A percentile compares a stretch with the other conserved stretches of the same genome.
Conservation (phyloP, 2,113 vertebrate genomes). For the Dendrocopos noguchii region DNA sequence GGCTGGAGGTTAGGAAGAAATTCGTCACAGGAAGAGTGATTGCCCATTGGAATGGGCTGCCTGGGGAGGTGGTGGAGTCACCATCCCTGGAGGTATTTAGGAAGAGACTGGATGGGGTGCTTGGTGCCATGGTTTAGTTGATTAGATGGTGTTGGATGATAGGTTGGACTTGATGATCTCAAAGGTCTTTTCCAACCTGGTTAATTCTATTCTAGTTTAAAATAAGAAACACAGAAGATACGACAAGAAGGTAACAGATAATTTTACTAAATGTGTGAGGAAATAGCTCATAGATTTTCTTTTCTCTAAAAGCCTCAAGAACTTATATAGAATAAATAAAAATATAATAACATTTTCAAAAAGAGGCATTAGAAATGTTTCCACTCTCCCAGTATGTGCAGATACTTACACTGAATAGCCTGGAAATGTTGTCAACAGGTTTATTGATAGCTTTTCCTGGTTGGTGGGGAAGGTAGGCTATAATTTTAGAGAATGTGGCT, state of each 20-base stretch:
- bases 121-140: too few species aligned
- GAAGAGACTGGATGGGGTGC: too few species aligned
- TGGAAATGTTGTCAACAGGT: neutral
- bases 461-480: neutral
- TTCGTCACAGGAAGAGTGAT: too few species aligned
- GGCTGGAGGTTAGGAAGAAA: too few species aligned
- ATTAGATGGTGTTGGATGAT: too few species aligned
- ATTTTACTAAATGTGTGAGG: neutral
- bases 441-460: neutral
- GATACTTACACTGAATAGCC: neutral
- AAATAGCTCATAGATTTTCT: neutral
- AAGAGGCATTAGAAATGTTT: neutral
- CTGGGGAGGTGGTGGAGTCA: too few species aligned
- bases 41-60: too few species aligned
- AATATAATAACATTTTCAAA: neutral
- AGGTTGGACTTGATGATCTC: too few species aligned
- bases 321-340: neutral
- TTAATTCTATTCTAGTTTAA: too few species aligned
- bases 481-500: neutral
- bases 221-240: neutral
- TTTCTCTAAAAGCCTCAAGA: neutral
- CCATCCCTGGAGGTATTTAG: too few species aligned
- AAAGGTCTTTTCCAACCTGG: too few species aligned
- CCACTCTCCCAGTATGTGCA: neutral
- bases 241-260: fast-evolving